Base-by-base conservation (phyloP, 1,140 invertebrate species). In the Lamellibrachia luymesi region DNA sequence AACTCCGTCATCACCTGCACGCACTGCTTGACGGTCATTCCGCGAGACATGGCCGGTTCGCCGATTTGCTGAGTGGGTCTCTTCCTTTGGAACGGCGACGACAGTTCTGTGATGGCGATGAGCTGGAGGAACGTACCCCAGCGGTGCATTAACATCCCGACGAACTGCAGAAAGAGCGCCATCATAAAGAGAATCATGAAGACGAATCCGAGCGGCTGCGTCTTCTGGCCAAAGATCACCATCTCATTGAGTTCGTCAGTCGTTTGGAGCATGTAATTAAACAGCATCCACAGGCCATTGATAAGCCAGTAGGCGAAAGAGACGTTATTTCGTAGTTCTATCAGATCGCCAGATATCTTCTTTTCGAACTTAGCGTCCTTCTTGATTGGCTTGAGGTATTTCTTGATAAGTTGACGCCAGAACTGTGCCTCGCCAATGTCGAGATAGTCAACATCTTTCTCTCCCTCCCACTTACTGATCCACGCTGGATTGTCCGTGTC, bases 241-340 rank as follows among this genome's bases (percentile, higher is more conserved):
- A 22, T 80, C 4, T 80, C 25, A 17, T 22, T 80, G 8, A 80
- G 64, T 22, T 80, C 13, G 25, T 80, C 64, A 10, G 64, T 80
- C 27, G 92, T 94, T 93, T 96, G 95, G 91, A 99, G 97, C 96
- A 99, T 97, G 97, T 99, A 98, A 95, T 99, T 98, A 97, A 99
- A 99, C 95, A 99, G 97, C 94, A 99, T 98, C 97, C 99, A 99
- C 94, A 99, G 97, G 93, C 98, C 98, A 97, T 99, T 99, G 96
- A 99, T 97, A 98, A 99, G 99, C 97, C 99, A 98, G 97, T 99
- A 99, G 93, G 97, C 98, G 97, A 99, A 99, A 50, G 99, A 98
- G 94, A 98, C 98, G 95, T 98, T 98, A 97, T 99, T 98, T 96
- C 98, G 97, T 94, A 99, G 97, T 95, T 99, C 98, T 97, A 98